phyloP scores from a whole-genome alignment of 2,797 vertebrate genomes.

The Typhlichthys subterraneus region DNA sequence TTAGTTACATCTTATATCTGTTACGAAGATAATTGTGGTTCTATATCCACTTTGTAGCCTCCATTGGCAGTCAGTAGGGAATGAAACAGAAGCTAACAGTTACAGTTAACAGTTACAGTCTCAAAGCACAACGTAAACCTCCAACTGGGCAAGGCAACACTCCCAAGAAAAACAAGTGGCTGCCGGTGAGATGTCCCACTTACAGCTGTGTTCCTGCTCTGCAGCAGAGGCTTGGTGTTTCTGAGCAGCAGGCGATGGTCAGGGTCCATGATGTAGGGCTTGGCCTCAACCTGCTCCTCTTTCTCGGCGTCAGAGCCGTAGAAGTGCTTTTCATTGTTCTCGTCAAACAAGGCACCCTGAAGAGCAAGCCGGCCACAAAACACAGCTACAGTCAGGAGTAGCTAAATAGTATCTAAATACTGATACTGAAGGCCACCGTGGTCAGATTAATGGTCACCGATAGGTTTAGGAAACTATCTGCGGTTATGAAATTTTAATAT shows the following conservation, averaged over 20 bases:
- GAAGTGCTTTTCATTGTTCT: slow-evolving; percentile 83
- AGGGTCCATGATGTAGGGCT: slow-evolving; percentile 89
- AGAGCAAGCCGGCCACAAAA: slow-evolving; percentile 9
- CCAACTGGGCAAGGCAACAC: background rate
- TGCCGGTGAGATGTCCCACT: slow-evolving; percentile 41
- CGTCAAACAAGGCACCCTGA: slow-evolving; percentile 82
- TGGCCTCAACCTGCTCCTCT: slow-evolving; percentile 70
- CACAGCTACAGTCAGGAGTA: background rate
- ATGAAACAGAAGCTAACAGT: no score
- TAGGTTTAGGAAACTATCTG: background rate
- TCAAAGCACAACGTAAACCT: background rate
- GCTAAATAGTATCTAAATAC: background rate
- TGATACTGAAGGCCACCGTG: no score
- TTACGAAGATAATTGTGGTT: no score
- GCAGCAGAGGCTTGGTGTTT: slow-evolving; percentile 93
- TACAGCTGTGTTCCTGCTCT: slow-evolving; percentile 97
- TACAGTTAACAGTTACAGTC: no score
- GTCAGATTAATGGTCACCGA: background rate
- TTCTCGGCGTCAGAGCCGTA: slow-evolving; percentile 91
- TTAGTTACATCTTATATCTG: no score
- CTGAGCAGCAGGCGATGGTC: slow-evolving; percentile 92
- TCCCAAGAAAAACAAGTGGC: background rate
- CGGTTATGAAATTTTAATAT: background rate
- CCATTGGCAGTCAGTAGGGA: no score
- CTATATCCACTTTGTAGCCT: no score